A percentile compares a stretch with the other conserved stretches of the same genome.
Evolutionary conservation across 2,888 invertebrate species (phyloP).

Genomic region (Kuschelorhynchus macadamiae): DNA sequence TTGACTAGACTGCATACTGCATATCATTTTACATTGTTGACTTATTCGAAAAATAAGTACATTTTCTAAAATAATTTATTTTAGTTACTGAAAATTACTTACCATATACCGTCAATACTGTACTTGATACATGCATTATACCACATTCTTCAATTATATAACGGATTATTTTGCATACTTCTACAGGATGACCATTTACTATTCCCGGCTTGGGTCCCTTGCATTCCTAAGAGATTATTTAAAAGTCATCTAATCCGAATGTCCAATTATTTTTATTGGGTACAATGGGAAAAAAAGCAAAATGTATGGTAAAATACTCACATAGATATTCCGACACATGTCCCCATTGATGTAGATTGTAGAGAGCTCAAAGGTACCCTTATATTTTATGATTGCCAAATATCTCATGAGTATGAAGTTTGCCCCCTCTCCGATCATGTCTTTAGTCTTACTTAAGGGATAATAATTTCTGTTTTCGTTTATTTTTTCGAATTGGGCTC

Average conservation of each 20-base stretch:
- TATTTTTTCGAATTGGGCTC: slow-evolving; percentile 67
- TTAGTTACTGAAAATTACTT: slow-evolving; percentile 54
- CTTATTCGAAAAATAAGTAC: too few species aligned
- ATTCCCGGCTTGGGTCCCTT: slow-evolving; percentile 71
- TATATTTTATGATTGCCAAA: slow-evolving; percentile 71
- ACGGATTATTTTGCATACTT: slow-evolving; percentile 74
- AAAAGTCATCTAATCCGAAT: background rate
- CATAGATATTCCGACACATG: slow-evolving; percentile 75
- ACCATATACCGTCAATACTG: slow-evolving; percentile 73
- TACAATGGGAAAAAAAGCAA: background rate
- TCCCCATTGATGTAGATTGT: slow-evolving; percentile 74
- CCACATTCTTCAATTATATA: slow-evolving; percentile 73
- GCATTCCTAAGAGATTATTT: slow-evolving; percentile 67
- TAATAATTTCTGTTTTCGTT: slow-evolving; percentile 71
- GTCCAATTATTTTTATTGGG: background rate
- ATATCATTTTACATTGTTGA: too few species aligned
- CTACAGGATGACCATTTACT: slow-evolving; percentile 71
- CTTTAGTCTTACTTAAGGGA: slow-evolving; percentile 69
- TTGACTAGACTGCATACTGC: too few species aligned
- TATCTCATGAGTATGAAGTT: slow-evolving; percentile 75
- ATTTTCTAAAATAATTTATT: too few species aligned
- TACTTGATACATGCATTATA: slow-evolving; percentile 70
- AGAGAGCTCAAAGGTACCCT: slow-evolving; percentile 72
- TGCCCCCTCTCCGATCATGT: slow-evolving; percentile 75
- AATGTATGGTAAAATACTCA: too few species aligned